phyloP scores from a whole-genome alignment of 2,113 vertebrate genomes.

The Pangasianodon gigas region DNA sequence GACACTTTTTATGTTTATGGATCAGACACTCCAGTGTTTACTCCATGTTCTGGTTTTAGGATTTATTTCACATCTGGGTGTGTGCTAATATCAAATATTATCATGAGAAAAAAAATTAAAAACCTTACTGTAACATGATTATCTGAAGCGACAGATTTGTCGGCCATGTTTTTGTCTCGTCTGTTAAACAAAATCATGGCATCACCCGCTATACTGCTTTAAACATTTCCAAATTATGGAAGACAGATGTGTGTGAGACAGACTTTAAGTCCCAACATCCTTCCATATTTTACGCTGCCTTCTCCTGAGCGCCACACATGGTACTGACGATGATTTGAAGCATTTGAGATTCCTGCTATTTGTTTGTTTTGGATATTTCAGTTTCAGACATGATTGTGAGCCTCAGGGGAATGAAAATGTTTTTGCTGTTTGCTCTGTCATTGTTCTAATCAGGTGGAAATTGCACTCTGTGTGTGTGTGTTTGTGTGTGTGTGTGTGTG shows the following conservation, averaged over 20 bases:
- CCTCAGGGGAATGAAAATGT: conserved; percentile 15
- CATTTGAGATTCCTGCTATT: neutral
- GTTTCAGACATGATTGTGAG: conserved; percentile 19
- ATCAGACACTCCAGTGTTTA: neutral
- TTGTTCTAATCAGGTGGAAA: conserved; percentile 27
- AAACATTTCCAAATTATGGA: neutral
- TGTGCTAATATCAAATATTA: neutral
- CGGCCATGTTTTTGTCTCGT: neutral
- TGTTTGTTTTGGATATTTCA: conserved; percentile 12
- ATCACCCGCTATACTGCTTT: neutral
- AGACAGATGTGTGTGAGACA: neutral
- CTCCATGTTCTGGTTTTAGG: neutral
- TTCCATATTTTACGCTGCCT: neutral
- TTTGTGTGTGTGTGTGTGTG: conserved; percentile 28
- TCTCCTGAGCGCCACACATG: neutral
- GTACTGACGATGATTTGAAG: neutral
- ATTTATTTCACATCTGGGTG: neutral
- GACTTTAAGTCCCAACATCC: neutral
- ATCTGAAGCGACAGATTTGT: neutral
- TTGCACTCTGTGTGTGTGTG: neutral
- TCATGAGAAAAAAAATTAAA: neutral
- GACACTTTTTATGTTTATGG: conserved; percentile 7
- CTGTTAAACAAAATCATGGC: neutral
- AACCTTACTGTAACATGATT: neutral
- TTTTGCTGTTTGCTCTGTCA: conserved; percentile 1